These are phyloP conservation scores for Epizoanthus scotinus DNA, from an alignment of 92 coral and sea anemone genomes.

Conservation along the genomic window DNA sequence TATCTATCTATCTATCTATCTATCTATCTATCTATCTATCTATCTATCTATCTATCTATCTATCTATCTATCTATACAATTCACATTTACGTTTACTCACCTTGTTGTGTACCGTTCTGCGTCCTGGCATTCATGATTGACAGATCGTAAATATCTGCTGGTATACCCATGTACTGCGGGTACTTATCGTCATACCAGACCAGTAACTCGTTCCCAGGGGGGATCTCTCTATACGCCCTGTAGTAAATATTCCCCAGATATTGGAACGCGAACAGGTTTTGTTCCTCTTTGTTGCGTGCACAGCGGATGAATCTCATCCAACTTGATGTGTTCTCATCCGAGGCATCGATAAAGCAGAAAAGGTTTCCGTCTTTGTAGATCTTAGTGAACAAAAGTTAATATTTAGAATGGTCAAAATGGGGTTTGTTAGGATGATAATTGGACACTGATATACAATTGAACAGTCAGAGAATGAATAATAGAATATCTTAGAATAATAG, in stretches of 20 bases:
- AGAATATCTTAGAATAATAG: no score
- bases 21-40: no score
- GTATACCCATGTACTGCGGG: constrained; percentile 94
- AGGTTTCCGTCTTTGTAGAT: constrained; percentile 86
- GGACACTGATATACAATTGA: no score
- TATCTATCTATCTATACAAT: no score
- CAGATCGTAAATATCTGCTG: constrained; percentile 49
- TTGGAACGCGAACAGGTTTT: constrained; percentile 87
- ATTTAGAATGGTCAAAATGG: constrained; percentile 1
- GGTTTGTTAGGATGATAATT: no score
- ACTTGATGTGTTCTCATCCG: constrained; percentile 86
- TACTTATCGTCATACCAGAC: constrained; percentile 94
- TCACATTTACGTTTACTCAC: neutral
- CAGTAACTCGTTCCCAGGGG: constrained; percentile 80
- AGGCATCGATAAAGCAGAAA: constrained; percentile 82
- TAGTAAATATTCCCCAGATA: constrained; percentile 91
- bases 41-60: no score
- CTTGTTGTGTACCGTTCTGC: constrained; percentile 22
- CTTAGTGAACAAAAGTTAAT: constrained; percentile 37
- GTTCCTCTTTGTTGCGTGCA: constrained; percentile 90
- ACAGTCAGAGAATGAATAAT: no score
- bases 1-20: no score
- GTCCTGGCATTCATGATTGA: constrained; percentile 41
- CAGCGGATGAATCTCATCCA: constrained; percentile 98
- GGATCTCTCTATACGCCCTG: constrained; percentile 79